Conservation (phyloP, 1,140 invertebrate species). For the Psix sp. region DNA sequence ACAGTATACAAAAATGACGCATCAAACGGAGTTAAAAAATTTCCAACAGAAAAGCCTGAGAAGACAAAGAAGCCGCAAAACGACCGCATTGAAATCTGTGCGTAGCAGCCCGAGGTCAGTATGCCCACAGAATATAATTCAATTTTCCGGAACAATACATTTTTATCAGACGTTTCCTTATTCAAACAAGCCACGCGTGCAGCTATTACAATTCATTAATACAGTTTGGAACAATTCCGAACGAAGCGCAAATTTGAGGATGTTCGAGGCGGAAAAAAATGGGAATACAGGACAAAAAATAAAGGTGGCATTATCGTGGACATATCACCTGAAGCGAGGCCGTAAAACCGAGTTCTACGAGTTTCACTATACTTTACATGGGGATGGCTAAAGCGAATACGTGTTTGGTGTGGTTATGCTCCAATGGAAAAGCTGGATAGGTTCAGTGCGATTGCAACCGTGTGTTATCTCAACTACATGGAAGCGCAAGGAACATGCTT, state of each 20-base stretch:
- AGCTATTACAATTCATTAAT: slow-evolving; percentile 42
- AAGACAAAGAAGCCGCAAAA: no score
- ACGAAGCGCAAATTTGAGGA: slow-evolving; percentile 19
- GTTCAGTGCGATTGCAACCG: slow-evolving; percentile 56
- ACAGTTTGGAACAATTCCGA: slow-evolving; percentile 21
- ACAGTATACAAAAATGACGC: no score
- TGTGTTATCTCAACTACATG: slow-evolving; percentile 60
- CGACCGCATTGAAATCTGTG: slow-evolving; percentile 12
- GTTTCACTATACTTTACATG: slow-evolving; percentile 48
- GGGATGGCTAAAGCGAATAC: slow-evolving; percentile 64
- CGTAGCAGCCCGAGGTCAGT: slow-evolving; percentile 1
- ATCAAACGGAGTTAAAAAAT: no score
- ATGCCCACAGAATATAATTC: slow-evolving; percentile 14
- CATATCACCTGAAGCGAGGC: slow-evolving; percentile 72
- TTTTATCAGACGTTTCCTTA: slow-evolving; percentile 27
- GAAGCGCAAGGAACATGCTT: slow-evolving; percentile 42
- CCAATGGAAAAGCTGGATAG: slow-evolving; percentile 61
- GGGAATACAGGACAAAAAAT: slow-evolving; percentile 53
- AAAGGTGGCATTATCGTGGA: slow-evolving; percentile 68
- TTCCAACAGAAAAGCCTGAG: no score
- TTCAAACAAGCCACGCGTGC: slow-evolving; percentile 12
- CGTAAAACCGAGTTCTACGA: slow-evolving; percentile 68
- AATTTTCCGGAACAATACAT: slow-evolving; percentile 19
- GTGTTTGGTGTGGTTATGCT: slow-evolving; percentile 68
- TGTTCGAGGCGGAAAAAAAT: background rate